Evolutionary conservation across 2,797 vertebrate species (phyloP), one percentile per base, ranked within the genome.

Genomic region (Tangara arthus): DNA sequence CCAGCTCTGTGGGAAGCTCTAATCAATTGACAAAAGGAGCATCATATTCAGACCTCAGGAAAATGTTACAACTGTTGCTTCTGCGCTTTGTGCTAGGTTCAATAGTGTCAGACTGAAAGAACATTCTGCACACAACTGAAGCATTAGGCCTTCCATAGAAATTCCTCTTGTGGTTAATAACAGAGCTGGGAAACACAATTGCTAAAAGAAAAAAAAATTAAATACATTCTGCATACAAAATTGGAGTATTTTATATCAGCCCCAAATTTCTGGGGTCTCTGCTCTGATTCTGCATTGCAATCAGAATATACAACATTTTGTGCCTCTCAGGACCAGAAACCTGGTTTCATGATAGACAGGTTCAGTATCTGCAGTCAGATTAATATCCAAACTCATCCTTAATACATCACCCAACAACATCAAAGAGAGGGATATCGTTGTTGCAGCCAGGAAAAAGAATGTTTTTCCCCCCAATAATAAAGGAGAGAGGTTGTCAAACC

Each of bases 341-440:
- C 2, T 30, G 17, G 2, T 14, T 53, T 7, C 21, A 41, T 47
- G 19, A 46, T 2, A 42, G n/a, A 50, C 0, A 7, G 6, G 8
- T 66, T 85, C 50, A 71, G 21, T 32, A 75, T 82, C n/a, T 0
- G 0, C 21, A 34, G 7, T 30, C 19, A 73, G 32, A 70, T 44
- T 44, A 34, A 16, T 10, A 70, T 34, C 23, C 35, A 78, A 47
- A 63, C 3, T 68, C 35, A 61, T 73, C 44, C 44, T 87, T 55
- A 55, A 32, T 18, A 27, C 18, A 26, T 42, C 44, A 44, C 6
- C 27, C 55, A 84, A 46, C 1, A 15, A 35, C 5, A 52, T 37
- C 55, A 89, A 84, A 90, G 15, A 65, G 9, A 44, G 17, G 6
- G 20, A 52, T 56, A 47, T 24, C 6, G 4, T 46, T 66, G 9